phyloP scores from a whole-genome alignment of 1,140 invertebrate genomes.

The Drosophila setifemur region DNA sequence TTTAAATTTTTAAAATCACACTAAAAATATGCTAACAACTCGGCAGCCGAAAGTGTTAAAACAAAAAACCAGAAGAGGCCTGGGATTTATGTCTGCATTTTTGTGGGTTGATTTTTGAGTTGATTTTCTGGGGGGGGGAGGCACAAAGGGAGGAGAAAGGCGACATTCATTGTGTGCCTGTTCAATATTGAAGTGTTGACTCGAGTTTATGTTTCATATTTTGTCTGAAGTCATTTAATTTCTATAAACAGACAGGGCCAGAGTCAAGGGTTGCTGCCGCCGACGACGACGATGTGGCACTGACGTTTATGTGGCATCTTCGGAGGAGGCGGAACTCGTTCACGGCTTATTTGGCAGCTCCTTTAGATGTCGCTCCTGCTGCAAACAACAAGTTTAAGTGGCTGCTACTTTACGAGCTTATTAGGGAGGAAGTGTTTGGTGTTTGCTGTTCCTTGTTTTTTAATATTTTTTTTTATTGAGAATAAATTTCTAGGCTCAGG shows the following conservation, averaged over 20 bases:
- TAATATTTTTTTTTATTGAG: too few relatives aligned
- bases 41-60: constrained; percentile 68
- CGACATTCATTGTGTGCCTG: constrained; percentile 15
- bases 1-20: constrained; percentile 81
- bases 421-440: constrained; percentile 29
- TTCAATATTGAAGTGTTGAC: constrained; percentile 43
- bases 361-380: constrained; percentile 22
- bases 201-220: constrained; percentile 42
- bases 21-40: constrained; percentile 78
- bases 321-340: constrained; percentile 38
- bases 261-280: constrained; percentile 4
- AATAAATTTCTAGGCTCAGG: constrained; percentile 28
- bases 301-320: constrained; percentile 38
- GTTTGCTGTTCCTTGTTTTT: too few relatives aligned
- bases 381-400: constrained; percentile 41
- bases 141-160: too few relatives aligned
- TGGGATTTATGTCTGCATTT: constrained; percentile 47
- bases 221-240: constrained; percentile 25
- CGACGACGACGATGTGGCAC: constrained; percentile 32
- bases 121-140: background rate
- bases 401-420: constrained; percentile 45
- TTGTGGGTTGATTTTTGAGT: too few relatives aligned
- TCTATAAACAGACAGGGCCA: constrained; percentile 33
- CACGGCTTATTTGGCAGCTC: constrained; percentile 45
- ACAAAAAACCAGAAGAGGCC: constrained; percentile 56